A percentile compares a stretch with the other conserved stretches of the same genome.
phyloP scores from a whole-genome alignment of 2,888 invertebrate genomes.

The Frankliniella fusca region DNA sequence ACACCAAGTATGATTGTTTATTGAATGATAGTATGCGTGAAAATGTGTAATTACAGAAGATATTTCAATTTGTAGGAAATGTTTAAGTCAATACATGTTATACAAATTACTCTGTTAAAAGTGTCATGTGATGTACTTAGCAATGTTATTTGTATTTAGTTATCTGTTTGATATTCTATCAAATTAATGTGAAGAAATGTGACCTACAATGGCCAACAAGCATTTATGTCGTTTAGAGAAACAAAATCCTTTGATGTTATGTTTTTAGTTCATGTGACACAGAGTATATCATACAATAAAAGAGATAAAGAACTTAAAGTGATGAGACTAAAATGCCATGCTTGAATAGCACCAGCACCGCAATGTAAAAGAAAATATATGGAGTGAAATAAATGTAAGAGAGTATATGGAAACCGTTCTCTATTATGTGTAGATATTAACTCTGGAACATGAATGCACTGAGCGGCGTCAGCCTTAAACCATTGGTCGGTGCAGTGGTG shows the following conservation, averaged over 20 bases:
- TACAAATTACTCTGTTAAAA: conserved; percentile 21
- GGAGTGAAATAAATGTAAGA: conserved; percentile 6
- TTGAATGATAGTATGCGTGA: conserved; percentile 11
- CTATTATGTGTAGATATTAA: too few relatives aligned
- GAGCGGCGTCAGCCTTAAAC: too few relatives aligned
- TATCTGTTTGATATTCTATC: conserved; percentile 27
- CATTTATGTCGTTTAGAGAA: not conserved
- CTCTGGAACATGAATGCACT: too few relatives aligned
- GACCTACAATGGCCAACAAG: not conserved
- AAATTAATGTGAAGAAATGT: not conserved
- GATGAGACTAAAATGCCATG: not conserved
- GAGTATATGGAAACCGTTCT: not conserved
- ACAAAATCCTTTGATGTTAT: not conserved
- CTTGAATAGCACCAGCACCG: not conserved
- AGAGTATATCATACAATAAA: not conserved
- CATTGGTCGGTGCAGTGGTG: too few relatives aligned
- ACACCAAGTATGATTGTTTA: conserved; percentile 18
- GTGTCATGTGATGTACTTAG: conserved; percentile 26
- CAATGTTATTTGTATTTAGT: conserved; percentile 25
- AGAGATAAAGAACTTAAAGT: not conserved
- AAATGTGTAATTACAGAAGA: conserved; percentile 9
- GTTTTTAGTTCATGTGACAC: conserved; percentile 23
- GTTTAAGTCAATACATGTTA: conserved; percentile 13
- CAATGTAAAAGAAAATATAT: conserved; percentile 9
- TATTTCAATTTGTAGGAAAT: conserved; percentile 9